These are phyloP conservation scores for Aporophyla nigra DNA, from an alignment of 2,888 invertebrate genomes.

Conservation along the genomic window DNA sequence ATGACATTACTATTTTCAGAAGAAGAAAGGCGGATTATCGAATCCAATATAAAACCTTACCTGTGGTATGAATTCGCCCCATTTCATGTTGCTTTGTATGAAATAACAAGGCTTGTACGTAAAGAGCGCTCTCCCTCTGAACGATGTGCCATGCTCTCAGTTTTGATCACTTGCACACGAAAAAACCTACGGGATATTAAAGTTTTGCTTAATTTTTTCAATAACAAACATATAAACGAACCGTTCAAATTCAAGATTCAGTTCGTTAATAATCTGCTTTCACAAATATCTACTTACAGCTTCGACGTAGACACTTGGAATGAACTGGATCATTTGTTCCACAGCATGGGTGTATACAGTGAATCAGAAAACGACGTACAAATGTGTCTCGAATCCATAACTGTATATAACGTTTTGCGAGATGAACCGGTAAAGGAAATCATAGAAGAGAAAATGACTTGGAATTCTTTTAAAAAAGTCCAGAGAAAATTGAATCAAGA, in stretches of 20 bases:
- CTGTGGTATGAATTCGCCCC: slow-evolving; percentile 79
- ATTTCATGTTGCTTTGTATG: slow-evolving; percentile 76
- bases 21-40: neutral
- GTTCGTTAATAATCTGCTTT: slow-evolving; percentile 76
- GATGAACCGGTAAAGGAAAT: slow-evolving; percentile 75
- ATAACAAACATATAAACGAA: slow-evolving; percentile 82
- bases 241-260: slow-evolving; percentile 79
- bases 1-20: neutral
- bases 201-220: slow-evolving; percentile 75
- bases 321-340: slow-evolving; percentile 79
- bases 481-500: slow-evolving; percentile 70
- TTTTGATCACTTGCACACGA: slow-evolving; percentile 74
- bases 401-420: slow-evolving; percentile 68
- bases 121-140: slow-evolving; percentile 75
- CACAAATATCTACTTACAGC: slow-evolving; percentile 68
- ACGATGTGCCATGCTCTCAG: slow-evolving; percentile 74
- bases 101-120: slow-evolving; percentile 77
- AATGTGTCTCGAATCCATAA: slow-evolving; percentile 75
- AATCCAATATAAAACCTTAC: slow-evolving; percentile 63
- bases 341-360: slow-evolving; percentile 82
- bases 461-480: slow-evolving; percentile 70
- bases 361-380: slow-evolving; percentile 78
- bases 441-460: slow-evolving; percentile 51
- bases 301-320: slow-evolving; percentile 77
- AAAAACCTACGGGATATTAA: slow-evolving; percentile 67